Evolutionary conservation across 1,140 invertebrate genomes (phyloP), one percentile per base, ranked within the genome.

Genomic region (Ostrea denselamellosa): DNA sequence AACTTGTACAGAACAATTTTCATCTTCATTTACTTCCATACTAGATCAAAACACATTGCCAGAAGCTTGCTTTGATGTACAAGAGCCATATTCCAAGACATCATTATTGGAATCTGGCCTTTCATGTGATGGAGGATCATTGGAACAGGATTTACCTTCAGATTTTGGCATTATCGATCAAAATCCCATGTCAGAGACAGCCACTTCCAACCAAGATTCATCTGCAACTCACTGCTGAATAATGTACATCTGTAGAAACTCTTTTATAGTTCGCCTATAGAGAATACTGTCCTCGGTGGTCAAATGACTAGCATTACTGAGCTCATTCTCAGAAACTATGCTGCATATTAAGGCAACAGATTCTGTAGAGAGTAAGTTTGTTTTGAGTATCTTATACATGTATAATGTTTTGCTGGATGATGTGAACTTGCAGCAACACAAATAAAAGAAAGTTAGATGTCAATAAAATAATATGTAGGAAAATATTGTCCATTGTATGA

Each of bases 101-200:
- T 17, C 25, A 9, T 77, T 25, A 28, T 9, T 22, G 68, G 68
- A 22, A 77, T 12, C 9, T 28, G 14, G 25, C 28, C 68, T 34
- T 25, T 14, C 25, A 2, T 25, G 12, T 77, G 68, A 77, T 12
- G 14, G 68, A 34, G 28, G 28, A 77, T 14, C 68, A 25, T 1
- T 28, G 68, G 68, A 14, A 14, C 68, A 10, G 28, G 68, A 25
- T 28, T 28, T 77, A 34, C 9, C 22, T 17, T 25, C 68, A 17
- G 68, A 77, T 14, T 34, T 77, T 77, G 68, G 28, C 68, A 77
- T 77, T 77, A 77, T 77, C 14, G 25, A 28, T 34, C 68, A 77
- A 28, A 25, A 25, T 62, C 56, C 56, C 12, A 17, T 25, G 10
- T 25, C 22, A 77, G 28, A 12, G 68, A 77, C 22, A 10, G 68